Conservation (phyloP, 2,797 vertebrate species). For the Vespertilio murinus region DNA sequence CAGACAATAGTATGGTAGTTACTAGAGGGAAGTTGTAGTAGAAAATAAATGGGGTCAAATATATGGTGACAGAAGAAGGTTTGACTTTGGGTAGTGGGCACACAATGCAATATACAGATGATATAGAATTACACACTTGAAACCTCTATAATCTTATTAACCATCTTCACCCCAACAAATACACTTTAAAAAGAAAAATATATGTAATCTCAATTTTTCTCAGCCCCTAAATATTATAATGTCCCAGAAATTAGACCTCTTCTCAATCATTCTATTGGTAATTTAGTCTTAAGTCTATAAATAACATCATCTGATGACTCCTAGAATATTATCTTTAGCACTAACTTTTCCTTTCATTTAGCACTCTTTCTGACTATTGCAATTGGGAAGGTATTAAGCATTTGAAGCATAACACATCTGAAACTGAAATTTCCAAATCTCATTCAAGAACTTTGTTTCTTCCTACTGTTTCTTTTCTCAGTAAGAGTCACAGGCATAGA, state of each 20-base stretch:
- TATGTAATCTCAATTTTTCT: background rate
- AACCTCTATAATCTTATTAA: background rate
- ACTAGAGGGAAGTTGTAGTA: background rate
- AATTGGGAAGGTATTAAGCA: background rate
- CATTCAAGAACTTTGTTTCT: background rate
- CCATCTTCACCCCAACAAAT: background rate
- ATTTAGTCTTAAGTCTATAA: background rate
- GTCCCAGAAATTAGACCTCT: background rate
- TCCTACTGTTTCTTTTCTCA: background rate
- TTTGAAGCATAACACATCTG: background rate
- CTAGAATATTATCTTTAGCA: background rate
- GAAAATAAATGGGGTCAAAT: background rate
- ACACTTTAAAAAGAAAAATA: background rate
- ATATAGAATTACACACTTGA: background rate
- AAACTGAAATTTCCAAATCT: background rate
- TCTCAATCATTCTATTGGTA: background rate
- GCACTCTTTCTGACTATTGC: background rate
- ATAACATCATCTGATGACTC: background rate
- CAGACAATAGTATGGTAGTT: background rate
- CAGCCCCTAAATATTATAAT: background rate
- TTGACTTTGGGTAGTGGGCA: background rate
- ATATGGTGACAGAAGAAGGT: background rate
- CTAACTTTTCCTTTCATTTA: background rate
- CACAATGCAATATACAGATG: background rate
- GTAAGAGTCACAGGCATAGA: background rate